A percentile compares a stretch with the other conserved stretches of the same genome.
Evolutionary conservation across 1,140 invertebrate species (phyloP).

Genomic region (Cotesia vestalis): DNA sequence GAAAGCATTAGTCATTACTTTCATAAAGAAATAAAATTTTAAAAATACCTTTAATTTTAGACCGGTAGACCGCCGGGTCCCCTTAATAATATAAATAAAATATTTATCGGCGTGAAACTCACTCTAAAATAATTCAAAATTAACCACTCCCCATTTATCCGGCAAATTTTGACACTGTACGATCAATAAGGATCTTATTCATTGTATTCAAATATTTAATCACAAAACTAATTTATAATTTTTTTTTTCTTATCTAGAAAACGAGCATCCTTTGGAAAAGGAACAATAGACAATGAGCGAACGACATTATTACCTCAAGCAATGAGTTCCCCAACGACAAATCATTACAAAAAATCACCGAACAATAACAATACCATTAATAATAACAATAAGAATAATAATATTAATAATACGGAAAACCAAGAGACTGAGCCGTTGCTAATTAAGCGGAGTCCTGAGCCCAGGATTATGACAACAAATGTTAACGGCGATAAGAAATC

Average conservation of each 20-base stretch:
- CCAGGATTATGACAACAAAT: conserved; percentile 15
- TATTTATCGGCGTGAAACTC: no score
- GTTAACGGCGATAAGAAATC: conserved; percentile 39
- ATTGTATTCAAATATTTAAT: neutral
- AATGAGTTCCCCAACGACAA: conserved; percentile 21
- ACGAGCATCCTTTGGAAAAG: conserved; percentile 57
- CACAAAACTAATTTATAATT: neutral
- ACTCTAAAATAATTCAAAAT: no score
- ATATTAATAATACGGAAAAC: conserved; percentile 41
- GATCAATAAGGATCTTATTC: no score
- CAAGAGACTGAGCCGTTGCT: conserved; percentile 48
- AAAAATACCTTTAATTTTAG: no score
- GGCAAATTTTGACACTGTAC: no score
- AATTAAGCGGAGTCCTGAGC: conserved; percentile 48
- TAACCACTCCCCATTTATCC: no score
- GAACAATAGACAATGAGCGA: conserved; percentile 51
- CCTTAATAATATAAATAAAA: no score
- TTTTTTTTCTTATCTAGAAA: conserved; percentile 53
- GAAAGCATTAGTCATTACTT: no score
- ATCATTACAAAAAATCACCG: no score
- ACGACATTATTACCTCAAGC: conserved; percentile 44
- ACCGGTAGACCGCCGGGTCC: no score
- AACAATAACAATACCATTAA: no score
- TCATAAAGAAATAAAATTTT: no score
- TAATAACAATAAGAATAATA: conserved; percentile 32